Evolutionary conservation across 2,888 invertebrate species (phyloP).

Genomic region (Hypomecis atomaria): DNA sequence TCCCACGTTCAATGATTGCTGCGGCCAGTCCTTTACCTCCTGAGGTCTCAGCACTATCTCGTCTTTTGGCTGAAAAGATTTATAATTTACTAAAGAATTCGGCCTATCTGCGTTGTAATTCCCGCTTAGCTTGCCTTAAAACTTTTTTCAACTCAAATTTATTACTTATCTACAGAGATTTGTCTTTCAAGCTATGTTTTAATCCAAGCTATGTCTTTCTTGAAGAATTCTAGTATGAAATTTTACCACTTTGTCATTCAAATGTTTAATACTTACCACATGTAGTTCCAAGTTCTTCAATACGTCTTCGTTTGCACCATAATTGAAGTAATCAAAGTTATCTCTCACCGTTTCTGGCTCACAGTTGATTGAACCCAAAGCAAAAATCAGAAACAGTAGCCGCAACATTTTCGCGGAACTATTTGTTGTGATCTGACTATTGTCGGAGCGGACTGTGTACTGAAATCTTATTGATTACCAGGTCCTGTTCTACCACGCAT

Average conservation of each 20-base stretch:
- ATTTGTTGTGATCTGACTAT: slow-evolving; percentile 65
- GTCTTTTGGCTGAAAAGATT: slow-evolving; percentile 70
- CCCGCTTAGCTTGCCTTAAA: no score
- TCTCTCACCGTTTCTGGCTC: slow-evolving; percentile 80
- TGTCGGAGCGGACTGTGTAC: slow-evolving; percentile 56
- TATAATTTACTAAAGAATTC: no score
- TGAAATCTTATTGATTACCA: slow-evolving; percentile 70
- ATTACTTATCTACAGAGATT: background rate
- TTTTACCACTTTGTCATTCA: background rate
- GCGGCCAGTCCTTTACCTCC: slow-evolving; percentile 87
- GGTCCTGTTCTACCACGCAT: slow-evolving; percentile 61
- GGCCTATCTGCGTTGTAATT: no score
- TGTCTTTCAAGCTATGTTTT: background rate
- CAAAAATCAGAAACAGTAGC: slow-evolving; percentile 56
- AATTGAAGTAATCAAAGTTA: slow-evolving; percentile 77
- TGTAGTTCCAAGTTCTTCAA: slow-evolving; percentile 73
- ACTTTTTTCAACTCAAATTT: background rate
- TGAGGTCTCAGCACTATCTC: slow-evolving; percentile 85
- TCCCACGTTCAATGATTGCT: slow-evolving; percentile 87
- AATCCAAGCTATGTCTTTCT: background rate
- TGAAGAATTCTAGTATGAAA: background rate
- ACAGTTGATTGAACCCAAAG: slow-evolving; percentile 60
- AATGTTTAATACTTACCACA: slow-evolving; percentile 57
- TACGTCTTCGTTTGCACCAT: slow-evolving; percentile 72
- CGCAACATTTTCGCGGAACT: slow-evolving; percentile 62